phyloP scores from a whole-genome alignment of 2,888 invertebrate genomes.

The Cryptocheilus praepositus region DNA sequence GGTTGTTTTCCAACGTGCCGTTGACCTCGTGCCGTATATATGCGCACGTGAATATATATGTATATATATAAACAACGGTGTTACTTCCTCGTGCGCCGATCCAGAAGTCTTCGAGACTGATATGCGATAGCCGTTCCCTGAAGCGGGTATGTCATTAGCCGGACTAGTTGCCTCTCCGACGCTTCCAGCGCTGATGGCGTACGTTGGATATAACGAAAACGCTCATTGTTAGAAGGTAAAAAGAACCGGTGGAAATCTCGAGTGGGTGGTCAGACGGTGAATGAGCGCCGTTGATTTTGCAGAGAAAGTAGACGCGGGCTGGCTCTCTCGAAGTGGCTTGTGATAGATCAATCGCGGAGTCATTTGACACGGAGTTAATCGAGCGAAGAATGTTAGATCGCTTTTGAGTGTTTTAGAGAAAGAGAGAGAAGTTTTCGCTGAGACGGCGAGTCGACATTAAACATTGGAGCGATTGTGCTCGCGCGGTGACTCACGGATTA shows the following conservation, averaged over 20 bases:
- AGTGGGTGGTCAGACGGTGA: no score
- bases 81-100: conserved; percentile 42
- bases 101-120: conserved; percentile 26
- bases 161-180: background rate
- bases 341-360: no score
- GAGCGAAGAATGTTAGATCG: no score
- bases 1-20: conserved; percentile 61
- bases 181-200: background rate
- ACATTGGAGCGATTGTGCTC: no score
- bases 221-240: no score
- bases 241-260: no score
- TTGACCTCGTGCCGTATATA: conserved; percentile 52
- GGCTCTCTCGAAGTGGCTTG: background rate
- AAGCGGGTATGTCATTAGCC: background rate
- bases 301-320: background rate
- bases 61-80: conserved; percentile 32
- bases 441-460: no score
- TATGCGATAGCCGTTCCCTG: conserved; percentile 15
- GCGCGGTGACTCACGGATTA: no score
- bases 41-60: conserved; percentile 25
- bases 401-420: background rate
- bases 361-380: no score
- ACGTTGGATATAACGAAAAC: background rate
- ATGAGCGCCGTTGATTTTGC: no score
- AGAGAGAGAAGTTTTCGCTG: no score